phyloP scores from a whole-genome alignment of 2,113 vertebrate genomes.

The Cariama cristata region DNA sequence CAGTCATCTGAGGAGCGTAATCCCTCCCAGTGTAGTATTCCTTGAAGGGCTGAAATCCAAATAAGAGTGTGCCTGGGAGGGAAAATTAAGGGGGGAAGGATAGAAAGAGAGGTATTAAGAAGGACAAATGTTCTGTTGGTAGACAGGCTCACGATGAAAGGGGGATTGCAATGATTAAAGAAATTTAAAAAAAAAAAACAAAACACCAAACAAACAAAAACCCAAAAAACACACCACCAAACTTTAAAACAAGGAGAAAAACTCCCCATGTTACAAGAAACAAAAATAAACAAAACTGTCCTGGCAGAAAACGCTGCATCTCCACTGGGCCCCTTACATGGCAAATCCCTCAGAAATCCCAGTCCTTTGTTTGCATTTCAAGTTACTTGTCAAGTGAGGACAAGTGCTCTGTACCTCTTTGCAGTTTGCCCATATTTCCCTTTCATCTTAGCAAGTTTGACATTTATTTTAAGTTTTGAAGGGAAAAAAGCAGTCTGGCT shows the following conservation, averaged over 20 bases:
- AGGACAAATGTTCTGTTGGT: not conserved
- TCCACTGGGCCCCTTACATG: not conserved
- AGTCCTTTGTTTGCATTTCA: not conserved
- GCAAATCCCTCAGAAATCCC: not conserved
- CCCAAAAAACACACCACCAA: too few relatives aligned
- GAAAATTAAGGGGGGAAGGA: not conserved
- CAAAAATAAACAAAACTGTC: not conserved
- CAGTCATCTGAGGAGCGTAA: not conserved
- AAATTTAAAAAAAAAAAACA: not conserved
- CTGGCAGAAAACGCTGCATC: not conserved
- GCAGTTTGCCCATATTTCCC: not conserved
- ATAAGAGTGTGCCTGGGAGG: not conserved
- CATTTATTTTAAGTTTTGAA: not conserved
- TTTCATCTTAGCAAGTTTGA: not conserved
- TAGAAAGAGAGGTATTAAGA: not conserved
- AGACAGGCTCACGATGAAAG: not conserved
- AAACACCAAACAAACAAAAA: too few relatives aligned
- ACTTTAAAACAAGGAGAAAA: slow-evolving; percentile 1
- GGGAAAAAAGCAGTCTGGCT: not conserved
- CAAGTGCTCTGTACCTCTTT: not conserved
- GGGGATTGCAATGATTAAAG: not conserved
- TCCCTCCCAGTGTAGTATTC: not conserved
- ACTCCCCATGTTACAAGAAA: not conserved
- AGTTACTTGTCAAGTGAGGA: not conserved
- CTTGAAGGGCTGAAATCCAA: not conserved